phyloP scores from a whole-genome alignment of 2,888 invertebrate species.

The Stictocephala bisonia region DNA sequence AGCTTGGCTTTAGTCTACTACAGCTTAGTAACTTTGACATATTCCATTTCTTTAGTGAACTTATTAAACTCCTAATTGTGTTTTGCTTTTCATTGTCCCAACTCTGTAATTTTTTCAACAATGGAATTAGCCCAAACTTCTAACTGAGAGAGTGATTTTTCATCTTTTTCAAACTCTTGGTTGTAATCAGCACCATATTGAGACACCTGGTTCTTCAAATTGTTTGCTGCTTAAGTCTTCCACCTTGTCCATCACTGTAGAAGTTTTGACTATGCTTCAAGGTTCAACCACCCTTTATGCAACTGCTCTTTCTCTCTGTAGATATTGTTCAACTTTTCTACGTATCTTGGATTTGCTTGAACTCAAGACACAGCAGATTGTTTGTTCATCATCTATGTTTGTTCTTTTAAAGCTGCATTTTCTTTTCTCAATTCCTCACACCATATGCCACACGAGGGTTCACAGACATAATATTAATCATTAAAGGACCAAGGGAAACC shows the following conservation, averaged over 20 bases:
- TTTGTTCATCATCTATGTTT: constrained; percentile 9
- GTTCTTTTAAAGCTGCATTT: constrained; percentile 63
- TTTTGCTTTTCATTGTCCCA: constrained; percentile 18
- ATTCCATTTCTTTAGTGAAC: constrained; percentile 60
- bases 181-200: too few relatives aligned
- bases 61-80: constrained; percentile 56
- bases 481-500: too few relatives aligned
- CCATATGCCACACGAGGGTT: constrained; percentile 75
- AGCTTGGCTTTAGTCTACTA: constrained; percentile 26
- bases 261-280: constrained; percentile 64
- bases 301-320: constrained; percentile 61
- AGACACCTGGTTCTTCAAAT: constrained; percentile 64
- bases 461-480: constrained; percentile 78
- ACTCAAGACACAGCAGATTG: background rate
- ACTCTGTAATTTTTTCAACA: constrained; percentile 45
- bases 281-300: constrained; percentile 62
- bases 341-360: constrained; percentile 17
- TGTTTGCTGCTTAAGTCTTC: constrained; percentile 60
- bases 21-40: constrained; percentile 53
- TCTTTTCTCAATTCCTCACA: constrained; percentile 72
- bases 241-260: constrained; percentile 63
- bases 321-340: constrained; percentile 60
- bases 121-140: constrained; percentile 61
- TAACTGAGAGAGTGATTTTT: constrained; percentile 61
- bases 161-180: background rate